Base-by-base conservation (phyloP, 2,113 vertebrate species). In the Lophotis ruficrista region DNA sequence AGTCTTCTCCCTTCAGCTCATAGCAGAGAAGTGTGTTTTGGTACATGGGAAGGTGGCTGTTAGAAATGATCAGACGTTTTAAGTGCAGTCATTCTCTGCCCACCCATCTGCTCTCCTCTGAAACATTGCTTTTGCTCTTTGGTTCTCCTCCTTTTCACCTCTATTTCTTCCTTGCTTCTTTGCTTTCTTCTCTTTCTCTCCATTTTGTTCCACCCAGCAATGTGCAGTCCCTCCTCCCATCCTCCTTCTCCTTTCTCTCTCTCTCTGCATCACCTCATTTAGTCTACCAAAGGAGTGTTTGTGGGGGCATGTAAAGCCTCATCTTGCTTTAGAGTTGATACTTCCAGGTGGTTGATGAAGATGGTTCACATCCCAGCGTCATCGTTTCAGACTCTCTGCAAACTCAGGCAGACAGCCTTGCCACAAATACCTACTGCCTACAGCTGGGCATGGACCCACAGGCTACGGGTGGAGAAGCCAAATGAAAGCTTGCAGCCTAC, bases 1-100 rank as follows among this genome's bases (percentile, higher is more conserved):
- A 61, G 12, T 7, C 12, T 45, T 53, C 21, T 51, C 22, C 64
- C 9, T 58, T 66, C 9, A n/a, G 3, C 18, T 75, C 28, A 9
- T 14, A 51, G 60, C 33, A 78, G 51, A 43, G 30, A 37, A 60
- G 16, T 8, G 35, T 58, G 31, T 21, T 47, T 51, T 64, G 38
- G 14, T 14, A 0, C 5, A 1, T 4, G 50, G 37, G 72, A 33
- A 62, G 27, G 62, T 1, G 3, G 16, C 30, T 71, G 12, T 12
- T 72, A 6, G 45, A 69, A n/a, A 15, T 1, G 2, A 38, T 16
- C 15, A 50, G 33, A 6, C 12, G 28, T 23, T 79, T 37, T 68
- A 41, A 68, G n/a, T 28, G 43, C 56, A 37, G 25, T 25, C 4
- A 3, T 35, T 37, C 48, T 31, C 25, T n/a, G 37, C 38, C 22